phyloP scores from a whole-genome alignment of 2,113 vertebrate species.

The Opisthocomus hoazin region DNA sequence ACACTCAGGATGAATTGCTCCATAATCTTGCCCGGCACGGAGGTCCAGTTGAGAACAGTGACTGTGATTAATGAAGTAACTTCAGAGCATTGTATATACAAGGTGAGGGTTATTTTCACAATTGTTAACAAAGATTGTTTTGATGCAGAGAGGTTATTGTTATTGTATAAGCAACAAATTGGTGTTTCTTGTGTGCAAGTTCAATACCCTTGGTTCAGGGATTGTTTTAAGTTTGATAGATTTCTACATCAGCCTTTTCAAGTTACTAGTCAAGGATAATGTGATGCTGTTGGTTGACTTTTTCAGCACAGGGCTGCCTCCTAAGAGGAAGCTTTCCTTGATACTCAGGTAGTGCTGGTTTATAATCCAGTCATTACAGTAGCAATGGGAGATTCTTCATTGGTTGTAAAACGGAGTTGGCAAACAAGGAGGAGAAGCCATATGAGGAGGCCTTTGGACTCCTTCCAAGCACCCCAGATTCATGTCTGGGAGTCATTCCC shows the following conservation, averaged over 20 bases:
- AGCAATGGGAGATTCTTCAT: not conserved
- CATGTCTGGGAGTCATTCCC: not conserved
- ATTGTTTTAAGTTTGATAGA: not conserved
- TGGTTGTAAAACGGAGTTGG: not conserved
- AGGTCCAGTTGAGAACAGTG: too few species aligned
- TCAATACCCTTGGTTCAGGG: not conserved
- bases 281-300: not conserved
- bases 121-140: not conserved
- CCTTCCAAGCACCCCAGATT: not conserved
- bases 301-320: not conserved
- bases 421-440: not conserved
- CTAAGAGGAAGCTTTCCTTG: not conserved
- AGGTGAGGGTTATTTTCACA: not conserved
- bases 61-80: not conserved
- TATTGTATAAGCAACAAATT: not conserved
- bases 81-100: not conserved
- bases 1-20: too few species aligned
- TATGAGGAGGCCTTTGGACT: not conserved
- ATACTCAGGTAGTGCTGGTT: not conserved
- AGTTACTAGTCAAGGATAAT: not conserved
- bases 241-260: not conserved
- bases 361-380: not conserved
- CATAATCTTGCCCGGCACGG: too few species aligned
- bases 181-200: not conserved
- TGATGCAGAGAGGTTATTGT: not conserved